phyloP scores from a whole-genome alignment of 2,888 invertebrate species.

The Gari tellinella region DNA sequence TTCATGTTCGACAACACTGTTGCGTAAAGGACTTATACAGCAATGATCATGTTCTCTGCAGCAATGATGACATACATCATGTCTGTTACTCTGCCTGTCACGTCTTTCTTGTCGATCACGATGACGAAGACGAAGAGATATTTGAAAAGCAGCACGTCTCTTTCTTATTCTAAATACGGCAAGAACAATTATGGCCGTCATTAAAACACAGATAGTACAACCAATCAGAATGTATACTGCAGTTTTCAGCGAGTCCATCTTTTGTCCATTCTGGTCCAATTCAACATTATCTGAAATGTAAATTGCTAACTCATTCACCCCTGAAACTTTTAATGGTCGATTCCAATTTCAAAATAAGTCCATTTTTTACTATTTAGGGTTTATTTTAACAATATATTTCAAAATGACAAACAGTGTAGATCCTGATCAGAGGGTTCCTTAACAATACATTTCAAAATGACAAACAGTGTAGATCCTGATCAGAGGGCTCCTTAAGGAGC shows the following conservation, averaged over 20 bases:
- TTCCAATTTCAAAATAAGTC: too few species aligned
- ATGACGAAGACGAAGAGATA: slow-evolving; percentile 61
- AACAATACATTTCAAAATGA: too few species aligned
- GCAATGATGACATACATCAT: slow-evolving; percentile 1
- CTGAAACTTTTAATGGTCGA: too few species aligned
- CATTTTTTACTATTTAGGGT: too few species aligned
- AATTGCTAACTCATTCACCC: too few species aligned
- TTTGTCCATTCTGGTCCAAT: not conserved
- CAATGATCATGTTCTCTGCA: slow-evolving; percentile 9
- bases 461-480: too few species aligned
- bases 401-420: too few species aligned
- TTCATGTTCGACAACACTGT: slow-evolving; percentile 58
- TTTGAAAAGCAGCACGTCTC: slow-evolving; percentile 70
- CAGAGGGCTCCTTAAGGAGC: too few species aligned
- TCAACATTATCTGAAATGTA: slow-evolving; percentile 12
- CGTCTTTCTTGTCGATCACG: slow-evolving; percentile 43
- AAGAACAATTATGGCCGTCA: slow-evolving; percentile 77
- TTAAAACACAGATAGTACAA: slow-evolving; percentile 74
- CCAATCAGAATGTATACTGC: slow-evolving; percentile 79
- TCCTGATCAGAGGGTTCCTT: too few species aligned
- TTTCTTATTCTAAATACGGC: slow-evolving; percentile 77
- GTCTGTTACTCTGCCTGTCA: slow-evolving; percentile 10
- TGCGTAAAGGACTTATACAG: slow-evolving; percentile 24
- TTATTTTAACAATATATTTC: too few species aligned
- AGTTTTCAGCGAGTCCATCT: slow-evolving; percentile 74